Conservation (phyloP, 2,797 vertebrate genomes). For the Botia kubotai region DNA sequence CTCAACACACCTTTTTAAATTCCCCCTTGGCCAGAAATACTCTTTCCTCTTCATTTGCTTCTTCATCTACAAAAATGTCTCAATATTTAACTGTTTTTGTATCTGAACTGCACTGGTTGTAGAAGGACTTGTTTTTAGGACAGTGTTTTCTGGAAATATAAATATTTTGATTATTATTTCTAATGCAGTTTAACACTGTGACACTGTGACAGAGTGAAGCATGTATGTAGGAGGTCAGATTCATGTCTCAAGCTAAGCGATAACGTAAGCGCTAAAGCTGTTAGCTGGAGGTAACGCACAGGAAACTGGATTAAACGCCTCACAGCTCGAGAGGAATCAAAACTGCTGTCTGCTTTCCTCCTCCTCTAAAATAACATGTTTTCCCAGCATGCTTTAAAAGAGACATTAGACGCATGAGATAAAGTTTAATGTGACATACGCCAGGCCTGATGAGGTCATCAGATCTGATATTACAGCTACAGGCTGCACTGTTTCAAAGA, state of each 20-base stretch:
- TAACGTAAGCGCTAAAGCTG: neutral
- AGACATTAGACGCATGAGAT: slow-evolving; percentile 34
- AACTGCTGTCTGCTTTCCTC: neutral
- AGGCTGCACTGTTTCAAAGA: slow-evolving; percentile 31
- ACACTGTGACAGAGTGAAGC: too few relatives aligned
- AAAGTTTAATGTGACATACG: slow-evolving; percentile 18
- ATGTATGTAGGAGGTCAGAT: neutral
- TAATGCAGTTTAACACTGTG: too few relatives aligned
- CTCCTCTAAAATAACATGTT: neutral
- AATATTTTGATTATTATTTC: too few relatives aligned
- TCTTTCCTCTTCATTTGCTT: neutral
- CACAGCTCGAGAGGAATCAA: neutral
- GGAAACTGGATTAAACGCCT: slow-evolving; percentile 39
- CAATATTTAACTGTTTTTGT: too few relatives aligned
- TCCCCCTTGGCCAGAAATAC: neutral
- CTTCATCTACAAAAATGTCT: neutral
- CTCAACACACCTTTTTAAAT: neutral
- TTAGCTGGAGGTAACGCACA: neutral
- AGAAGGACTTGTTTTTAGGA: too few relatives aligned
- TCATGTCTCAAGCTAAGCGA: neutral
- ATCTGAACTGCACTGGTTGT: neutral
- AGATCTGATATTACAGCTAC: slow-evolving; percentile 37
- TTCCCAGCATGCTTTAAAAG: slow-evolving; percentile 27
- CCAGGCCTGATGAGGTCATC: slow-evolving; percentile 49
- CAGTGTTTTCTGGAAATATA: too few relatives aligned